Evolutionary conservation across 2,888 invertebrate genomes (phyloP).

Genomic region (Sminthurinus aureus): DNA sequence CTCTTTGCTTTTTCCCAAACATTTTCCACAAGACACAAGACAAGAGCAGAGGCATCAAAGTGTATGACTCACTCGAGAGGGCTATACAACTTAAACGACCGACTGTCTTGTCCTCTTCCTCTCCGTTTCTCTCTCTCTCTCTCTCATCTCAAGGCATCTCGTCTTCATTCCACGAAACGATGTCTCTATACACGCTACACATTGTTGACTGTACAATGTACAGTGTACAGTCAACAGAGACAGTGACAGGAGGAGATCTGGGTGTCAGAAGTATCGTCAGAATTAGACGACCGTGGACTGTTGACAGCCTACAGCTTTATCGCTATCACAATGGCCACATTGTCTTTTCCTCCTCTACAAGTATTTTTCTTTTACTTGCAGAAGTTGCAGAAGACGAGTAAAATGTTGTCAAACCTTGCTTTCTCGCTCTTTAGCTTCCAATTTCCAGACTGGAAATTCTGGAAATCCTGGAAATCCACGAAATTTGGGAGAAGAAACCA

Average conservation of each 20-base stretch:
- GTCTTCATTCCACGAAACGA: background rate
- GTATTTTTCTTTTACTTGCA: too few relatives aligned
- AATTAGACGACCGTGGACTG: too few relatives aligned
- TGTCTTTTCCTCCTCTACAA: too few relatives aligned
- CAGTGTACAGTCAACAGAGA: background rate
- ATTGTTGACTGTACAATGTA: too few relatives aligned
- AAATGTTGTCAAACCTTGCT: too few relatives aligned
- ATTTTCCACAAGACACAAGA: background rate
- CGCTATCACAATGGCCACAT: too few relatives aligned
- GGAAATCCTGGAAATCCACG: background rate
- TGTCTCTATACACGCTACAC: too few relatives aligned
- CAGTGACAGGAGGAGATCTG: background rate
- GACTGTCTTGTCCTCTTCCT: background rate
- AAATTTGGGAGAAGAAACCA: slow-evolving; percentile 19
- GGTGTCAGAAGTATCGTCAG: background rate
- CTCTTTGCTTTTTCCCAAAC: background rate
- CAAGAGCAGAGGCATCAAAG: background rate
- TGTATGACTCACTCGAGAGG: slow-evolving; percentile 2
- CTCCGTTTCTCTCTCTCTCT: background rate
- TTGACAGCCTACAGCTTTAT: too few relatives aligned
- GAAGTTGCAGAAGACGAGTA: too few relatives aligned
- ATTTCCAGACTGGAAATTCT: too few relatives aligned
- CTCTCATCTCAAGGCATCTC: background rate
- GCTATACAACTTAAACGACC: background rate
- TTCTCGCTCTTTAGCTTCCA: too few relatives aligned